These are phyloP conservation scores for Trogon melanurus DNA, from an alignment of 2,113 vertebrate genomes.

Conservation along the genomic window DNA sequence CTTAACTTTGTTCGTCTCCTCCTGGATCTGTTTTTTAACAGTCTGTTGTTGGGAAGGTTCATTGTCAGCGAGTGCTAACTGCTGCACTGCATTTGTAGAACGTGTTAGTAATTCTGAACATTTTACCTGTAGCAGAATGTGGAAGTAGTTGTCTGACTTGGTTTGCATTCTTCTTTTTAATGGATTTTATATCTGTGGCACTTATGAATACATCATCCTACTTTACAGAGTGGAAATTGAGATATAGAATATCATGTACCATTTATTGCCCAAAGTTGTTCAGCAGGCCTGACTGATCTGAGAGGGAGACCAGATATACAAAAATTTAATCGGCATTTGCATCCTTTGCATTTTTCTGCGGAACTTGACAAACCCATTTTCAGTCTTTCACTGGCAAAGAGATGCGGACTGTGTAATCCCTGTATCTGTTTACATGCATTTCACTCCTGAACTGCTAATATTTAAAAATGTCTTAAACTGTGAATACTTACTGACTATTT, in stretches of 20 bases:
- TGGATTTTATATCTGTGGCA: not conserved
- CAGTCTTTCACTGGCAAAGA: not conserved
- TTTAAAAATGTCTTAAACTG: not conserved
- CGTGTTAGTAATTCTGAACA: not conserved
- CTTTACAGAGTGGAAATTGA: not conserved
- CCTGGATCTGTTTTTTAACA: not conserved
- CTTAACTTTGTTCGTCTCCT: not conserved
- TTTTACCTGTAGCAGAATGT: not conserved
- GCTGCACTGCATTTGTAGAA: not conserved
- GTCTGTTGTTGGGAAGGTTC: not conserved
- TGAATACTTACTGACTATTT: not conserved
- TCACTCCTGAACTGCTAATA: not conserved
- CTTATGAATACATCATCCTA: not conserved
- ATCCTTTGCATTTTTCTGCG: not conserved
- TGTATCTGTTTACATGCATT: not conserved
- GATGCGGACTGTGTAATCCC: not conserved
- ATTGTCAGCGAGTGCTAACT: not conserved
- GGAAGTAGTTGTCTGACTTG: not conserved
- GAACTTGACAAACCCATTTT: not conserved
- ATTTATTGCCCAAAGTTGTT: not conserved
- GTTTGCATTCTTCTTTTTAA: not conserved
- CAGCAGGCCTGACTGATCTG: not conserved
- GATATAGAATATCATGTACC: not conserved
- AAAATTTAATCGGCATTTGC: not conserved
- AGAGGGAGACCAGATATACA: not conserved